phyloP scores from a whole-genome alignment of 1,140 invertebrate genomes.

The Sitophilus oryzae region DNA sequence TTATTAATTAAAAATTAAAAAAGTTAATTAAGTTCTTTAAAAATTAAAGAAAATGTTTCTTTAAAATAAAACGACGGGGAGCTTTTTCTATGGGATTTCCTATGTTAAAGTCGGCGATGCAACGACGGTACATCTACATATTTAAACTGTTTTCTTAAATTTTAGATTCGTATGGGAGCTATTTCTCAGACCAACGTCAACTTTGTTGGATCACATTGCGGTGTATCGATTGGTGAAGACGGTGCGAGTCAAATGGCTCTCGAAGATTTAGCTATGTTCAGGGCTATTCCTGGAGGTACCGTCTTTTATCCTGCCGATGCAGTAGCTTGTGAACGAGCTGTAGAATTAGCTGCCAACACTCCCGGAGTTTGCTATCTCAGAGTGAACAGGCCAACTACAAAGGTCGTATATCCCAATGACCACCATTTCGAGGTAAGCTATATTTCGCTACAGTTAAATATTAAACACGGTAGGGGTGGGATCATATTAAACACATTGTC shows the following conservation, averaged over 20 bases:
- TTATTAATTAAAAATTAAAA: too few species aligned
- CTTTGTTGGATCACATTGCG: slow-evolving; percentile 93
- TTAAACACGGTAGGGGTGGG: too few species aligned
- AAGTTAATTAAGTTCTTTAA: too few species aligned
- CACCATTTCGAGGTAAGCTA: slow-evolving; percentile 67
- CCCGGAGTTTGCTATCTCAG: slow-evolving; percentile 93
- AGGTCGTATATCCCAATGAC: slow-evolving; percentile 83
- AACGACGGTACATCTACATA: too few species aligned
- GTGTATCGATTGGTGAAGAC: slow-evolving; percentile 93
- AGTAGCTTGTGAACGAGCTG: slow-evolving; percentile 85
- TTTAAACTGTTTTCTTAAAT: slow-evolving; percentile 11
- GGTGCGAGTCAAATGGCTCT: slow-evolving; percentile 98
- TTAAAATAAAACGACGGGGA: too few species aligned
- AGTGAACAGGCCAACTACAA: slow-evolving; percentile 85
- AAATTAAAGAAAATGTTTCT: too few species aligned
- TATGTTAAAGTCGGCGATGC: too few species aligned
- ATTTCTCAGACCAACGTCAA: slow-evolving; percentile 98
- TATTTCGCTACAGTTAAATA: not conserved
- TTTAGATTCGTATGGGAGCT: slow-evolving; percentile 93
- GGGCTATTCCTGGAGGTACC: slow-evolving; percentile 83
- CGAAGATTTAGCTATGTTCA: slow-evolving; percentile 96
- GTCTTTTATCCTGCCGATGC: slow-evolving; percentile 98
- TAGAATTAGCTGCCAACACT: slow-evolving; percentile 95
- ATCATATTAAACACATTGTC: too few species aligned
- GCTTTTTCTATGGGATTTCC: too few species aligned